Percentiles rank a stretch among this genome's conserved stretches.
Conservation (phyloP, 2,113 vertebrate genomes). For the Pangasianodon gigas region DNA sequence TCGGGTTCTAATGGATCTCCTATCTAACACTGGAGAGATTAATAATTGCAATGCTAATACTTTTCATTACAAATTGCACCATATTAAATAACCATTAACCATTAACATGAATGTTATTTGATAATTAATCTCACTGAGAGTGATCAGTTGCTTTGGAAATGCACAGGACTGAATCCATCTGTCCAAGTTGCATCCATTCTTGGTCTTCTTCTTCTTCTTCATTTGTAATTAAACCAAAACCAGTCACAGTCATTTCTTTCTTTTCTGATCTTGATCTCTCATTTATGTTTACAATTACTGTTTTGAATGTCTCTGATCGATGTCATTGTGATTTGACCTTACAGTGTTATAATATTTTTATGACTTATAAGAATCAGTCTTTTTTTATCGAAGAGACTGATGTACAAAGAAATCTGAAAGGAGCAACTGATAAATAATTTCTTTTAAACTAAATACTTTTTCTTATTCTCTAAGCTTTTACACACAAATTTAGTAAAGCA, state of each 20-base stretch:
- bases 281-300: background rate
- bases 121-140: slow-evolving; percentile 13
- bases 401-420: background rate
- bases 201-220: background rate
- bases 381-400: background rate
- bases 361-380: background rate
- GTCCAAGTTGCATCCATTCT: background rate
- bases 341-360: slow-evolving; percentile 38
- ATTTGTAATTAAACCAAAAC: background rate
- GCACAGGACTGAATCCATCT: background rate
- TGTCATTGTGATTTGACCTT: slow-evolving; percentile 4
- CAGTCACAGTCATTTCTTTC: background rate
- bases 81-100: background rate
- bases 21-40: slow-evolving; percentile 6
- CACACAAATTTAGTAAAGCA: background rate
- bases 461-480: background rate
- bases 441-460: background rate
- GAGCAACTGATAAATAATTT: background rate
- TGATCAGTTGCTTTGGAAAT: background rate
- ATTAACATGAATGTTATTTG: background rate
- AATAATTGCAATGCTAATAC: slow-evolving; percentile 14
- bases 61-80: slow-evolving; percentile 11
- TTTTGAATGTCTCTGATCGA: slow-evolving; percentile 22
- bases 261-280: background rate
- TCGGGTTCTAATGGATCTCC: background rate